Percentiles rank a stretch among this genome's conserved stretches.
Conservation (phyloP, 2,113 vertebrate species). For the Ardeotis arabs region DNA sequence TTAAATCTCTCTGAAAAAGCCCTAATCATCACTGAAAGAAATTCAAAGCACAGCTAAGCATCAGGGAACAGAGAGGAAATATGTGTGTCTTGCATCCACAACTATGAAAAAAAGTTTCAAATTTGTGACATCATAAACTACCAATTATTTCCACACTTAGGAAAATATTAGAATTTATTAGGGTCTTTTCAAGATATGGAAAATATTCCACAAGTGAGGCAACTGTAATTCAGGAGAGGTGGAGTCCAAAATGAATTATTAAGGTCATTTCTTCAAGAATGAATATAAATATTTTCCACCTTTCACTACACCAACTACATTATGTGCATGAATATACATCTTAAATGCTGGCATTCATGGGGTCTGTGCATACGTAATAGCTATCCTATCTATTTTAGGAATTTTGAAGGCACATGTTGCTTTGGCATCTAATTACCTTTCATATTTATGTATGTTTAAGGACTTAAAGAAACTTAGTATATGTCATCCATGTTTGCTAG, state of each 20-base stretch:
- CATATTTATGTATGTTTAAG: slow-evolving; percentile 29
- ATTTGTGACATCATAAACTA: slow-evolving; percentile 57
- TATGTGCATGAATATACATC: neutral
- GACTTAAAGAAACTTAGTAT: slow-evolving; percentile 4
- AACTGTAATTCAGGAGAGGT: slow-evolving; percentile 31
- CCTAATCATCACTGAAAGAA: neutral
- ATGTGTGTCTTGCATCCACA: slow-evolving; percentile 1
- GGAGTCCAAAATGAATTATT: slow-evolving; percentile 53
- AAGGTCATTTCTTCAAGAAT: slow-evolving; percentile 45
- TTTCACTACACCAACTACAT: slow-evolving; percentile 16
- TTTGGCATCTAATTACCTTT: neutral
- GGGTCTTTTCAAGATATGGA: slow-evolving; percentile 46
- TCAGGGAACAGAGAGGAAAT: slow-evolving; percentile 5
- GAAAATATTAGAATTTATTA: slow-evolving; percentile 60
- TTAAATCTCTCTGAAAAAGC: neutral
- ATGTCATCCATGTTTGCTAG: neutral
- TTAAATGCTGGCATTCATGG: slow-evolving; percentile 44
- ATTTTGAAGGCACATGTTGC: slow-evolving; percentile 22
- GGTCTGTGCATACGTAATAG: neutral
- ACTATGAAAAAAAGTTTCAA: slow-evolving; percentile 31
- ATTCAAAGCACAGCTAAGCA: neutral
- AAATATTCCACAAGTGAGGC: slow-evolving; percentile 51
- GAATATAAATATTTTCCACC: slow-evolving; percentile 54
- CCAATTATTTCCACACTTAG: slow-evolving; percentile 58
- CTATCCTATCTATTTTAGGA: slow-evolving; percentile 55